phyloP scores from a whole-genome alignment of 1,140 invertebrate genomes.

The Leptinotarsa undecemlineata region DNA sequence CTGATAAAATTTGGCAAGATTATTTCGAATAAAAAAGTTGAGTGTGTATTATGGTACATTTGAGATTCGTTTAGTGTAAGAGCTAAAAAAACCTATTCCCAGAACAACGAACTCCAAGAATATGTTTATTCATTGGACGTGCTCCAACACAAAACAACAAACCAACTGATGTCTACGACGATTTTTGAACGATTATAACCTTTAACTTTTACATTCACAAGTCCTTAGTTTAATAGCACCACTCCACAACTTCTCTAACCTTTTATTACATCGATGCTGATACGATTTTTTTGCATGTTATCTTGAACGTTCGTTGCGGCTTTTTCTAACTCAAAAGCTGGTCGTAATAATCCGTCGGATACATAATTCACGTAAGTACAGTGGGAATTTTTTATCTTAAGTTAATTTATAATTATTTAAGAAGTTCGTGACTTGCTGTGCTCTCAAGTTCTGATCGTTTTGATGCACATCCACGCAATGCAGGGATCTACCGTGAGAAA shows the following conservation, averaged over 20 bases:
- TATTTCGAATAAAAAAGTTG: too few relatives aligned
- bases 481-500: constrained; percentile 27
- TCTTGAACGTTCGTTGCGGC: not conserved
- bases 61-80: too few relatives aligned
- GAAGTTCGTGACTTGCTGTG: constrained; percentile 23
- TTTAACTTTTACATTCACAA: not conserved
- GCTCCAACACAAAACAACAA: too few relatives aligned
- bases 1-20: too few relatives aligned
- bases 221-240: not conserved
- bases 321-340: not conserved
- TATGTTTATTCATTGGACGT: too few relatives aligned
- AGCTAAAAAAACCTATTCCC: too few relatives aligned
- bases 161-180: too few relatives aligned
- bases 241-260: not conserved
- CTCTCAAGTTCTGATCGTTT: constrained; percentile 23
- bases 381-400: constrained; percentile 22
- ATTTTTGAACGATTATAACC: not conserved
- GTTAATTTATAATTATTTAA: constrained; percentile 31
- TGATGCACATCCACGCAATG: constrained; percentile 21
- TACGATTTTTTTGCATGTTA: constrained; percentile 1
- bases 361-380: constrained; percentile 28
- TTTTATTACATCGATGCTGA: not conserved
- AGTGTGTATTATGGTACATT: too few relatives aligned
- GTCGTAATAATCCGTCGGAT: constrained; percentile 10
- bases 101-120: too few relatives aligned